phyloP scores from a whole-genome alignment of 2,888 invertebrate species.

The Epirrhoe tristata region DNA sequence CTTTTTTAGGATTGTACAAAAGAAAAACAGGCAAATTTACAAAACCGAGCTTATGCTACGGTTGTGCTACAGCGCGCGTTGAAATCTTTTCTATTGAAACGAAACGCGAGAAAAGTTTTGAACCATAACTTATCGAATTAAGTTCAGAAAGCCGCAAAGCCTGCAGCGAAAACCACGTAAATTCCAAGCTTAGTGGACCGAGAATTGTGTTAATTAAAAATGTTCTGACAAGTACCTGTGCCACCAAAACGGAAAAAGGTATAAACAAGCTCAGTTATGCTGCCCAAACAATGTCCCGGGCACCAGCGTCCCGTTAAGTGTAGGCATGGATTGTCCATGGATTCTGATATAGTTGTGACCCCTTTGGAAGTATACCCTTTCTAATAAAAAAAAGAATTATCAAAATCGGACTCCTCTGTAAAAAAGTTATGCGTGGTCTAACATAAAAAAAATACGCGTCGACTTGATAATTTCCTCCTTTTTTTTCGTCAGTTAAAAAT shows the following conservation, averaged over 20 bases:
- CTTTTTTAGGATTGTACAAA: too few relatives aligned
- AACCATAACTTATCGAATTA: conserved; percentile 7
- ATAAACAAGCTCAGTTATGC: neutral
- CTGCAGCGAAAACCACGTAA: conserved; percentile 1
- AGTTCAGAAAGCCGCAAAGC: conserved; percentile 7
- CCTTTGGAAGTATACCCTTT: too few relatives aligned
- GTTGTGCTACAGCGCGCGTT: conserved; percentile 17
- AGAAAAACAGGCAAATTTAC: neutral
- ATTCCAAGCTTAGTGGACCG: conserved; percentile 7
- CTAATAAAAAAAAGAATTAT: too few relatives aligned
- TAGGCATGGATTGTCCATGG: too few relatives aligned
- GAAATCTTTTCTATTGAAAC: conserved; percentile 14
- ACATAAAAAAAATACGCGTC: too few relatives aligned
- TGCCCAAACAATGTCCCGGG: too few relatives aligned
- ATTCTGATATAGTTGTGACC: too few relatives aligned
- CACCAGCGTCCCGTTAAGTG: too few relatives aligned
- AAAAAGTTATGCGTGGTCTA: too few relatives aligned
- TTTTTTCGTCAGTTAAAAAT: too few relatives aligned
- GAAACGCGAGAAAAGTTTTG: neutral
- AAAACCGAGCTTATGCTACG: neutral
- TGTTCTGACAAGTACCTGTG: neutral
- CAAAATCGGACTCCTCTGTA: too few relatives aligned
- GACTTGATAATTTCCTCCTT: too few relatives aligned
- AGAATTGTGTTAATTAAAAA: conserved; percentile 8
- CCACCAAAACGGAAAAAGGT: neutral